A percentile compares a stretch with the other conserved stretches of the same genome.
Conservation (phyloP, 1,140 invertebrate species). For the Tyrophagus putrescentiae region DNA sequence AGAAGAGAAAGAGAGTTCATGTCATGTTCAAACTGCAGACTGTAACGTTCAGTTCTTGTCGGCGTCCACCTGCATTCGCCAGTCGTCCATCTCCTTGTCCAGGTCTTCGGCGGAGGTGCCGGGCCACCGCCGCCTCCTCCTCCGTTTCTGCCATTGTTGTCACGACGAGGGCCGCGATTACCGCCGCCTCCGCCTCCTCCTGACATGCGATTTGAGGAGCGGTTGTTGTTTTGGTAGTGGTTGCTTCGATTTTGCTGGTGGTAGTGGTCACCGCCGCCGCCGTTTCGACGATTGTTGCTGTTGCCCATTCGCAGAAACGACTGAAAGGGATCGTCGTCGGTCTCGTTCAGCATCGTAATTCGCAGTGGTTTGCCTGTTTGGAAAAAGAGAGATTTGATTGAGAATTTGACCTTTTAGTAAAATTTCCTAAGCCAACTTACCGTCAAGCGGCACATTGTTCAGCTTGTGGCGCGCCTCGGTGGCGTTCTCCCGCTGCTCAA, state of each 20-base stretch:
- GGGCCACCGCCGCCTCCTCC: constrained; percentile 36
- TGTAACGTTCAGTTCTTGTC: too few species aligned
- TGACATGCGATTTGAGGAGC: neutral
- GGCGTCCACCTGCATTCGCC: constrained; percentile 11
- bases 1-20: too few species aligned
- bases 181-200: neutral
- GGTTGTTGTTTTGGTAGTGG: neutral
- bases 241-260: neutral
- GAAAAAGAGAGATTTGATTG: constrained; percentile 2
- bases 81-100: constrained; percentile 83
- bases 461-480: constrained; percentile 94
- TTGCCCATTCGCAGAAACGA: constrained; percentile 22
- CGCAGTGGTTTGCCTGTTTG: constrained; percentile 68
- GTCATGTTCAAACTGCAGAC: neutral
- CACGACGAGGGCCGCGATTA: neutral
- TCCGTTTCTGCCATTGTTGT: constrained; percentile 28
- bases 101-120: constrained; percentile 71
- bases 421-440: constrained; percentile 34
- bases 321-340: constrained; percentile 28
- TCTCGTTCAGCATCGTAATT: constrained; percentile 59
- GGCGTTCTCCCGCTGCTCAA: constrained; percentile 75
- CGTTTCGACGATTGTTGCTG: constrained; percentile 29
- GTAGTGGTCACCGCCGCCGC: constrained; percentile 26
- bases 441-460: constrained; percentile 90
- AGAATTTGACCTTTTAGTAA: neutral